A percentile compares a stretch with the other conserved stretches of the same genome.
Conservation (phyloP, 1,140 invertebrate genomes). For the Anadara kagoshimensis region DNA sequence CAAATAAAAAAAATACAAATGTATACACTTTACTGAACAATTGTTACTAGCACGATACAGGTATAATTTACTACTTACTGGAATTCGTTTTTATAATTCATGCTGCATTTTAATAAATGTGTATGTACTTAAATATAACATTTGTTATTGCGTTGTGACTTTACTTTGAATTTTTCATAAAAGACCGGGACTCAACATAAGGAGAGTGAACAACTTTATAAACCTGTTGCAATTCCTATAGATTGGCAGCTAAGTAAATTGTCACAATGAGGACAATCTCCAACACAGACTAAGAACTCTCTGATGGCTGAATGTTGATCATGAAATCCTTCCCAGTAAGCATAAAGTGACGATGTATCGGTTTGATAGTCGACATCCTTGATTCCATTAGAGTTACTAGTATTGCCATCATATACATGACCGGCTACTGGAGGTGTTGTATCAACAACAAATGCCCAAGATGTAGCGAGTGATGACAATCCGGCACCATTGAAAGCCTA, state of each 20-base stretch:
- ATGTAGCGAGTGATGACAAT: slow-evolving; percentile 17
- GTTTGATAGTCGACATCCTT: slow-evolving; percentile 35
- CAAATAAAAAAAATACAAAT: no score
- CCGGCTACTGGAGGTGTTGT: slow-evolving; percentile 11
- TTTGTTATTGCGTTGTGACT: no score
- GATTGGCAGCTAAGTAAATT: slow-evolving; percentile 15
- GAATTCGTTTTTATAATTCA: no score
- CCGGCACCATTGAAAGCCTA: slow-evolving; percentile 22
- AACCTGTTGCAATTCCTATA: not conserved
- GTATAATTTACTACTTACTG: no score
- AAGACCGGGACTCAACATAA: no score
- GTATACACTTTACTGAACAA: no score
- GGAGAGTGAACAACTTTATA: no score
- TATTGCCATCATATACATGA: slow-evolving; percentile 18
- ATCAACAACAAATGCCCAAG: slow-evolving; percentile 26
- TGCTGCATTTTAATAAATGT: no score
- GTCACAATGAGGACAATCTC: slow-evolving; percentile 45
- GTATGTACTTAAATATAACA: no score
- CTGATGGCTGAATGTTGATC: slow-evolving; percentile 43
- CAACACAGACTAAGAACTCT: slow-evolving; percentile 38
- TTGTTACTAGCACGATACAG: no score
- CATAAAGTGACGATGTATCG: slow-evolving; percentile 14
- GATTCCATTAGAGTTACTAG: not conserved
- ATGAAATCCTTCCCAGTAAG: slow-evolving; percentile 45
- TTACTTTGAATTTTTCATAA: no score